Base-by-base conservation (phyloP, 2,797 vertebrate genomes). In the Sebastes goodei region DNA sequence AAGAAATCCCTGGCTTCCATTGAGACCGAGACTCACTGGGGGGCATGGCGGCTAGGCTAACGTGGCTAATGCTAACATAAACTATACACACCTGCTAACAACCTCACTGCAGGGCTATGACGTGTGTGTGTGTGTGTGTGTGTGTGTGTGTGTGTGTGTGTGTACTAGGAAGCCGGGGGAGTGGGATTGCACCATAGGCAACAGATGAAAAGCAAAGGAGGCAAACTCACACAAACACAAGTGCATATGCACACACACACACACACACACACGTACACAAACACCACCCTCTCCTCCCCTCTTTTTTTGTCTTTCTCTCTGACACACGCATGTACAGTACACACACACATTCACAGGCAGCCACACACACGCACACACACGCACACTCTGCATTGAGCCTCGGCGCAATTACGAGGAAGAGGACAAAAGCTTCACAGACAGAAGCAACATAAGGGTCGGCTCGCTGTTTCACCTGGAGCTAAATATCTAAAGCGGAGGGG, bases 401-500 rank as follows among this genome's bases (percentile, higher is more conserved):
- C 83, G 80, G 93, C 89, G 95, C 93, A 93, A 91, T 95, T 94
- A 94, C 69, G 73, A 92, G 82, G 83, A 83, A 90, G 78, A 92
- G 91, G 91, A 95, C 92, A 94, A 94, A 95, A 96, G 96, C 96
- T 96, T 96, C 95, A 96, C 96, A 96, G 95, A 95, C 95, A 96
- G 93, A 87, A 75, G 94, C 91, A 93, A 94, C 96, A 96, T 95
- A 97, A 97, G 97, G 86, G 97, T 96, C 93, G 91, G 94, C 94
- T 96, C 91, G 89, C 93, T 95, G 95, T 97, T 96, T 96, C 95
- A 98, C 97, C 97, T 97, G 97, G 88, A 98, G 97, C 97, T 94
- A 97, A 96, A 97, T 94, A 96, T 96, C 94, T 93, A 83, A 92
- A 90, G 82, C 80, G 9, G 69, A 70, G 81, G 86, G 80, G 77